A percentile compares a stretch with the other conserved stretches of the same genome.
Evolutionary conservation across 2,113 vertebrate genomes (phyloP).

Genomic region (Oreocharis arfaki): DNA sequence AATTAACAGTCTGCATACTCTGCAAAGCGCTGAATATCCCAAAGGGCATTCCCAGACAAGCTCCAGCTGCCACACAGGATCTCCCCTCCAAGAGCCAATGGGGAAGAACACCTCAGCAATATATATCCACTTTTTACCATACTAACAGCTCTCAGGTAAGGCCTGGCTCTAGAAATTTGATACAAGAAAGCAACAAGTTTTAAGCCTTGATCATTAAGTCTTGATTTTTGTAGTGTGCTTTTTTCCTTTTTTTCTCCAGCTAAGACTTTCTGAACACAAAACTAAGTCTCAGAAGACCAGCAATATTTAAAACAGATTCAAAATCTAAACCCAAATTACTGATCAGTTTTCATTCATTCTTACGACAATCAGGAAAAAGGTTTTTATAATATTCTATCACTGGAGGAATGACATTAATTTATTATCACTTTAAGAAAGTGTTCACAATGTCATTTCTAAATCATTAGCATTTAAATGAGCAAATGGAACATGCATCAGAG

Average conservation of each 20-base stretch:
- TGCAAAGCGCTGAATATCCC: background rate
- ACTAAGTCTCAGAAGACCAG: background rate
- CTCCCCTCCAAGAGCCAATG: background rate
- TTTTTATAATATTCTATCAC: background rate
- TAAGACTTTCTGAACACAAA: background rate
- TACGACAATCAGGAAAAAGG: background rate
- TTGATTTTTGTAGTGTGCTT: background rate
- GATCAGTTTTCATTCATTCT: background rate
- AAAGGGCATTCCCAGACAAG: background rate
- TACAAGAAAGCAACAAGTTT: background rate
- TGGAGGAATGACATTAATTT: background rate
- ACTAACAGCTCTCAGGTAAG: background rate
- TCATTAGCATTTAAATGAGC: slow-evolving; percentile 15
- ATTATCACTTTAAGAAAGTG: background rate
- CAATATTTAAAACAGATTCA: background rate
- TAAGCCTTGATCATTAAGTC: background rate
- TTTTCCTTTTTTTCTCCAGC: background rate
- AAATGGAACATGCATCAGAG: background rate
- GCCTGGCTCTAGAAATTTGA: background rate
- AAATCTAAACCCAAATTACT: background rate
- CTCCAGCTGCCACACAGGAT: background rate
- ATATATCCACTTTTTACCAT: background rate
- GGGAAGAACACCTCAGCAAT: background rate
- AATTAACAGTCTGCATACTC: background rate
- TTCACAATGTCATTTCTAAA: background rate